Evolutionary conservation across 2,888 invertebrate species (phyloP).

Genomic region (Lasioglossum vierecki): DNA sequence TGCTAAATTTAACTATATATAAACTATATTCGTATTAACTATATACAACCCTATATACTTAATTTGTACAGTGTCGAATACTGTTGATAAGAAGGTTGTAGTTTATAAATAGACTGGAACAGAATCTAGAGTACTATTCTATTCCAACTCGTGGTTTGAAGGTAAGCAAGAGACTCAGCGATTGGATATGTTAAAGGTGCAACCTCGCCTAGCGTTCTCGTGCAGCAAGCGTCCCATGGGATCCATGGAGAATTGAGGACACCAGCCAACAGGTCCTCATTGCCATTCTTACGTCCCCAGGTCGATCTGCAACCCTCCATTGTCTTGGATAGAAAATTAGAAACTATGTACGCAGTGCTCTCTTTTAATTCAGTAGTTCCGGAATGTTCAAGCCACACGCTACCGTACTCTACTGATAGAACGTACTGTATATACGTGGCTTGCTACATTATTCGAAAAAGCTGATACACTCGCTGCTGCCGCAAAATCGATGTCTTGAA

Average conservation of each 20-base stretch:
- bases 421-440: not conserved
- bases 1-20: too few species aligned
- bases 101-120: not conserved
- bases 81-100: not conserved
- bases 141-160: not conserved
- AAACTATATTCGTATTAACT: too few species aligned
- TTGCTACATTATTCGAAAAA: not conserved
- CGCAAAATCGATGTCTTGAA: not conserved
- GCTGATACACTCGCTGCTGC: not conserved
- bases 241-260: not conserved
- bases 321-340: constrained; percentile 11
- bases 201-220: not conserved
- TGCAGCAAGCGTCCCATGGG: not conserved
- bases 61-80: too few species aligned
- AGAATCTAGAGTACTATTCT: not conserved
- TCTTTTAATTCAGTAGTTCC: not conserved
- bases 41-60: too few species aligned
- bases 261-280: constrained; percentile 5
- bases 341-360: not conserved
- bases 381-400: not conserved
- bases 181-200: not conserved
- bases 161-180: not conserved
- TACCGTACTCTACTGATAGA: not conserved
- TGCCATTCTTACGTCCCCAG: constrained; percentile 5
- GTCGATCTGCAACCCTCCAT: not conserved